Percentiles rank a stretch among this genome's conserved stretches.
Conservation (phyloP, 2,888 invertebrate species). For the Escarpia spicata region DNA sequence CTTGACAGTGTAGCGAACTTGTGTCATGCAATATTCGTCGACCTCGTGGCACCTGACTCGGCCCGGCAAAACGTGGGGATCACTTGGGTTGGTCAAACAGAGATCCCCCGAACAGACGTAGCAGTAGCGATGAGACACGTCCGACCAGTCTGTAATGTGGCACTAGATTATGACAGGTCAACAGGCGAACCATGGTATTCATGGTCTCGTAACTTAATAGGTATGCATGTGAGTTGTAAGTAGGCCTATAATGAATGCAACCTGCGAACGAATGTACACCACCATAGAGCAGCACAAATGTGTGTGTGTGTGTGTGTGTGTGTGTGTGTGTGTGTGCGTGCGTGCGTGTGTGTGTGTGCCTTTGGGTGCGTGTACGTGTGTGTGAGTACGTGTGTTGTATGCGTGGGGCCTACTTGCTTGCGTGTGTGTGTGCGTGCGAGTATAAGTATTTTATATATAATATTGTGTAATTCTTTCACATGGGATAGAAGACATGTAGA, state of each 20-base stretch:
- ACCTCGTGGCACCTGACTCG: conserved; percentile 33
- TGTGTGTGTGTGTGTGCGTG: background rate
- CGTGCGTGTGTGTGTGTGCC: background rate
- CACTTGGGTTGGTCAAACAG: conserved; percentile 33
- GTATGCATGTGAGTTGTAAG: background rate
- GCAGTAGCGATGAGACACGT: conserved; percentile 29
- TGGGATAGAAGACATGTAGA: too few species aligned
- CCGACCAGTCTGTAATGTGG: background rate
- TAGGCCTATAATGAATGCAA: too few species aligned
- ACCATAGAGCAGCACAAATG: too few species aligned
- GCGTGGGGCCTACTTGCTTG: background rate
- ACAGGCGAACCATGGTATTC: background rate
- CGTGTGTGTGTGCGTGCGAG: background rate
- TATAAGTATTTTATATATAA: background rate
- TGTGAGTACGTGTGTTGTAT: background rate
- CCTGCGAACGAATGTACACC: background rate
- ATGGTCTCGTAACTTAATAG: background rate
- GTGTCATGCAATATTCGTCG: conserved; percentile 35
- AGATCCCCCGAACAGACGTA: conserved; percentile 35
- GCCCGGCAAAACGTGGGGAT: conserved; percentile 33
- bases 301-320: background rate
- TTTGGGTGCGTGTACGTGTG: background rate
- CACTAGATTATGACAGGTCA: background rate
- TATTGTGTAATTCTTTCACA: too few species aligned
- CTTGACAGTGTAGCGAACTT: conserved; percentile 33